phyloP scores from a whole-genome alignment of 1,140 invertebrate genomes.

The Branchinecta lindahli region DNA sequence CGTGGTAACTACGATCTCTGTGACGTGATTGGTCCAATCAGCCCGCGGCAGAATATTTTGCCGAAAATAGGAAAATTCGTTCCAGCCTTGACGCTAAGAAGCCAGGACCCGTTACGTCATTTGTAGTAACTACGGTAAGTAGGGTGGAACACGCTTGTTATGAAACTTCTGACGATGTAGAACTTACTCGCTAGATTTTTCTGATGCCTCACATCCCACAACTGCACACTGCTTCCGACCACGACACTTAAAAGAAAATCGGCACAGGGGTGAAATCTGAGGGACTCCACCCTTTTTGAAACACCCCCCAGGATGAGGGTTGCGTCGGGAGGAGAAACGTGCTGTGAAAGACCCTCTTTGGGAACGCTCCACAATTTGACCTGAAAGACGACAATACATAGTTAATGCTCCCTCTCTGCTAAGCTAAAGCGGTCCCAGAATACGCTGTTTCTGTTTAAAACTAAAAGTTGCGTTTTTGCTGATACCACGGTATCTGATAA shows the following conservation, averaged over 20 bases:
- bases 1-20: no score
- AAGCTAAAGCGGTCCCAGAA: conserved; percentile 11
- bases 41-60: no score
- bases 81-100: no score
- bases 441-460: no score
- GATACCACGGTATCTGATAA: no score
- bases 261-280: conserved; percentile 70
- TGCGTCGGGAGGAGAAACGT: conserved; percentile 59
- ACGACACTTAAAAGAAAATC: conserved; percentile 66
- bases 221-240: conserved; percentile 57
- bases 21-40: no score
- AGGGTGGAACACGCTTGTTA: no score
- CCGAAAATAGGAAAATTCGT: no score
- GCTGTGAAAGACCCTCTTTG: conserved; percentile 54
- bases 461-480: no score
- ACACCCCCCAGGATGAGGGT: conserved; percentile 49
- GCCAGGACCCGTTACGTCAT: no score
- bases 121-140: no score
- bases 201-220: conserved; percentile 70
- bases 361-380: conserved; percentile 76
- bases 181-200: conserved; percentile 42
- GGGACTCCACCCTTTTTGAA: conserved; percentile 63
- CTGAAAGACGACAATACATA: conserved; percentile 29
- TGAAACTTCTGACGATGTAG: no score
- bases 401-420: background rate